Evolutionary conservation across 2,888 invertebrate species (phyloP).

Genomic region (Polyploca ridens): DNA sequence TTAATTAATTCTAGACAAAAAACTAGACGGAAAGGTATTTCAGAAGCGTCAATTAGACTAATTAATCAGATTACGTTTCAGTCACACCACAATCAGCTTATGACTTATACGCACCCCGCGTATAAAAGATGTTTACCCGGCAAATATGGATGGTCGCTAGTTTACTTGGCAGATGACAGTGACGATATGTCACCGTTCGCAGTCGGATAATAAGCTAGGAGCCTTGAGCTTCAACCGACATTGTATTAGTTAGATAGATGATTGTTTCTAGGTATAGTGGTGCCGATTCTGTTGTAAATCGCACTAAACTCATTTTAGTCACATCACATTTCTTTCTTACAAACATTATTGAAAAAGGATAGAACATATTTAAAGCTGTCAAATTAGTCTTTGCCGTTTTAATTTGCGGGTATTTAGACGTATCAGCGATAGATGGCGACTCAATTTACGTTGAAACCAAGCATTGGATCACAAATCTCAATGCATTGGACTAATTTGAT

Average conservation of each 20-base stretch:
- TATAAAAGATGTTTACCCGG: constrained; percentile 29
- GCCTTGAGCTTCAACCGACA: neutral
- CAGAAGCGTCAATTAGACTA: neutral
- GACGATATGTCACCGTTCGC: constrained; percentile 50
- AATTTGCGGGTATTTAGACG: no score
- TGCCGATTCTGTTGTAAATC: no score
- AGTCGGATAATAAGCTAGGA: constrained; percentile 22
- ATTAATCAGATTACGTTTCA: neutral
- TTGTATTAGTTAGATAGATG: neutral
- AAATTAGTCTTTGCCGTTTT: no score
- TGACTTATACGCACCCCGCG: neutral
- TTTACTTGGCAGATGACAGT: constrained; percentile 46
- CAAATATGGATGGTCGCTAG: constrained; percentile 33
- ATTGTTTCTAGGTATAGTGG: neutral
- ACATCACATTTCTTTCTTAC: no score
- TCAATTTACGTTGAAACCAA: no score
- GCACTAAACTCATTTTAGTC: no score
- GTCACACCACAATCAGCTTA: neutral
- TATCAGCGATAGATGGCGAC: no score
- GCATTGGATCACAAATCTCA: no score
- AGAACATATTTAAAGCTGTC: no score
- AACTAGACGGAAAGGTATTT: neutral
- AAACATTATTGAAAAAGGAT: no score
- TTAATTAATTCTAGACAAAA: no score
- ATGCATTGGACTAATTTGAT: no score